Conservation (phyloP, 2,888 invertebrate genomes). For the Standfussiana lucernea region DNA sequence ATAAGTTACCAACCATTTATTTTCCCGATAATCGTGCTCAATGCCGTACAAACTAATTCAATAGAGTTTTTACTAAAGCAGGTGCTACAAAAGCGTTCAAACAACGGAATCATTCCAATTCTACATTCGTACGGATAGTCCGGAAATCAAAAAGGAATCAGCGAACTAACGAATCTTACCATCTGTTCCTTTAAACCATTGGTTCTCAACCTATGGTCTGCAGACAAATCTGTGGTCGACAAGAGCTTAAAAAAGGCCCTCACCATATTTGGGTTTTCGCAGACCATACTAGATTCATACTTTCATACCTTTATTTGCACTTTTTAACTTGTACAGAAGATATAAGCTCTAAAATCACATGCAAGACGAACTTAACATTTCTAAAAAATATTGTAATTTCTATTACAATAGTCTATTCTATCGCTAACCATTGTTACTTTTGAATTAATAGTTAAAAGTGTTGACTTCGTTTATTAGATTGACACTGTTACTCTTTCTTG, state of each 20-base stretch:
- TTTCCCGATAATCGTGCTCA: background rate
- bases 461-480: background rate
- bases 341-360: background rate
- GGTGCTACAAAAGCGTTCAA: slow-evolving; percentile 53
- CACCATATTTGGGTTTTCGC: background rate
- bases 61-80: slow-evolving; percentile 61
- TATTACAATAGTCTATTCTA: background rate
- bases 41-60: slow-evolving; percentile 34
- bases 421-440: background rate
- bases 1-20: slow-evolving; percentile 2
- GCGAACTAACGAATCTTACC: slow-evolving; percentile 51
- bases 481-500: background rate
- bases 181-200: slow-evolving; percentile 50
- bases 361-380: background rate
- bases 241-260: background rate
- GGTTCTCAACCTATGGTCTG: background rate
- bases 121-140: slow-evolving; percentile 51
- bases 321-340: background rate
- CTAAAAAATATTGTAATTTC: background rate
- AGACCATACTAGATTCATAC: background rate
- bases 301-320: background rate
- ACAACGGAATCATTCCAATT: slow-evolving; percentile 58
- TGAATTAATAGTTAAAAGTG: background rate
- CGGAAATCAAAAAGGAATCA: slow-evolving; percentile 66
- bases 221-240: background rate